Percentiles rank a stretch among this genome's conserved stretches.
These are phyloP conservation scores for Gadus macrocephalus DNA, from an alignment of 2,113 vertebrate species.

Conservation along the genomic window DNA sequence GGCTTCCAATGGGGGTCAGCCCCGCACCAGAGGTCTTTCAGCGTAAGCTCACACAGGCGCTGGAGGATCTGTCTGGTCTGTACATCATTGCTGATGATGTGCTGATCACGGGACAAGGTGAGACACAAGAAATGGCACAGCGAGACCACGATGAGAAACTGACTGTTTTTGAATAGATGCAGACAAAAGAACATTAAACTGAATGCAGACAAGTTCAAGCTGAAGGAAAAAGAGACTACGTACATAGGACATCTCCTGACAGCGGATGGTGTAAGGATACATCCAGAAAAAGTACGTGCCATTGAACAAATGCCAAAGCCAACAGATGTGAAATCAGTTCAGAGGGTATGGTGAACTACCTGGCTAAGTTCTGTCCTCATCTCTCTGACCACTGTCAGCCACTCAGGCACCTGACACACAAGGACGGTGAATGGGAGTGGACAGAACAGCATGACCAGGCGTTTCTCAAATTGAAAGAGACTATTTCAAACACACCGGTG, in stretches of 20 bases:
- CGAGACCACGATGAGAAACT: conserved; percentile 11
- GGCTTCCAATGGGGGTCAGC: not conserved
- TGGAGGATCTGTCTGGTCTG: conserved; percentile 1
- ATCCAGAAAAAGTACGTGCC: conserved; percentile 8
- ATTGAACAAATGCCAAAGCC: conserved; percentile 10
- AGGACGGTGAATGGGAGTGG: too few species aligned
- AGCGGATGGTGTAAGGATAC: not conserved
- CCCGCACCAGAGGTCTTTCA: conserved; percentile 21
- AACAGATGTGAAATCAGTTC: not conserved
- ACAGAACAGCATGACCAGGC: too few species aligned
- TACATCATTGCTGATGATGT: conserved; percentile 23
- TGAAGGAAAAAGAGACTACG: not conserved
- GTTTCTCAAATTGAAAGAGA: too few species aligned
- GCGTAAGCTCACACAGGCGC: conserved; percentile 12
- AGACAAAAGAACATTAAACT: conserved; percentile 19
- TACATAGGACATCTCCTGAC: conserved; percentile 15
- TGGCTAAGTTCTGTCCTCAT: not conserved
- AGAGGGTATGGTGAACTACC: too few species aligned
- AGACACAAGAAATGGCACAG: conserved; percentile 6
- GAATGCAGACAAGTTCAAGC: conserved; percentile 12
- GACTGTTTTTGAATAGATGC: conserved; percentile 3
- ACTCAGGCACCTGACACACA: conserved; percentile 12
- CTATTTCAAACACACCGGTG: conserved; percentile 4
- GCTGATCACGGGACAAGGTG: conserved; percentile 26
- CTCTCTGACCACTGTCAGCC: conserved; percentile 27